Evolutionary conservation across 2,113 vertebrate genomes (phyloP), one percentile per base, ranked within the genome.

Genomic region (Propithecus coquereli): DNA sequence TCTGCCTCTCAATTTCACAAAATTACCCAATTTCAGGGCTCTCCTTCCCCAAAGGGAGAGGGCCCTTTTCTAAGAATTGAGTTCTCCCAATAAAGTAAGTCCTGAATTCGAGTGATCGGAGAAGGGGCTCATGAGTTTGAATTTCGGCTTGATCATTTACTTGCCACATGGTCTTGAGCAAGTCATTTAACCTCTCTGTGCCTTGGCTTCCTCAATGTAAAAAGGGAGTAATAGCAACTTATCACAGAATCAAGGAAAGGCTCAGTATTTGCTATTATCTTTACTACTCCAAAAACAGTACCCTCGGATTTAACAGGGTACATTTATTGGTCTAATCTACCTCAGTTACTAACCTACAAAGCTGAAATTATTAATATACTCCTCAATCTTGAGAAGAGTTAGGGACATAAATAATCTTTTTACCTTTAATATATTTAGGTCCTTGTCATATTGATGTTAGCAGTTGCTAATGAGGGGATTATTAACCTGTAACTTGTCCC

Each of bases 241-340:
- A 73, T 54, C 7, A 54, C 8, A 87, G 81, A 74, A 88, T 91
- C 77, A 90, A 93, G 81, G 71, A 81, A 95, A 95, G 76, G 77
- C 71, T 94, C 74, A 84, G 61, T n/a, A 73, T 70, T 83, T 65
- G 20, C 57, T 81, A 65, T 77, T 90, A 86, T 8, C 12, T 57
- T 14, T 59, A 73, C 65, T 82, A 90, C 16, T 94, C 47, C 71
- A 71, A 87, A 76, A 93, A 81, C 27, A 76, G 3, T 22, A 37
- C 18, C 40, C 32, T 86, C 71, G 68, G 34, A 95, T 88, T 83
- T 87, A 94, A 91, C 27, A 87, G 65, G 45, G 34, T 40, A 71
- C 52, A 92, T 57, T 76, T 81, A 37, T 70, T 73, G 59, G 37
- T 79, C 13, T 87, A 59, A 87, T 47, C 47, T 37, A 92, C 40